Evolutionary conservation across 2,797 vertebrate species (phyloP).

Genomic region (Rhinella marina): DNA sequence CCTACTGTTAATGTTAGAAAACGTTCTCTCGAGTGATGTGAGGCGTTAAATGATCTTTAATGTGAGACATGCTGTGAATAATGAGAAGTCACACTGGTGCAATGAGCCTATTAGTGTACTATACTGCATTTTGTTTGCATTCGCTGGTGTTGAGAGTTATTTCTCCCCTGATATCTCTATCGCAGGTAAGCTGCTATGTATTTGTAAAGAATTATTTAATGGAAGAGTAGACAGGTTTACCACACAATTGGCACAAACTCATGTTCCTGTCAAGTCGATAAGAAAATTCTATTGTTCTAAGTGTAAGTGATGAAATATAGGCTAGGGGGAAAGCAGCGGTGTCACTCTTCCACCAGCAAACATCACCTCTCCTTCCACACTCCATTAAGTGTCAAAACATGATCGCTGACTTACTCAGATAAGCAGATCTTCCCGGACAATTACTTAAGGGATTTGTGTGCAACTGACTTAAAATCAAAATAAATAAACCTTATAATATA

Average conservation of each 20-base stretch:
- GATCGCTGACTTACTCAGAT: conserved; percentile 38
- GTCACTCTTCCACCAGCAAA: conserved; percentile 32
- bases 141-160: conserved; percentile 33
- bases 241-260: conserved; percentile 50
- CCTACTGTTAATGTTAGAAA: conserved; percentile 38
- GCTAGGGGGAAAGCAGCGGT: conserved; percentile 25
- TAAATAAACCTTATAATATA: not conserved
- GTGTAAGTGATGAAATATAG: conserved; percentile 47
- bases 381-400: conserved; percentile 41
- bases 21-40: conserved; percentile 39
- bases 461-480: not conserved
- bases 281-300: conserved; percentile 54
- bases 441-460: conserved; percentile 7
- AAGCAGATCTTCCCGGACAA: conserved; percentile 14
- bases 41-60: conserved; percentile 48
- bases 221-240: conserved; percentile 51
- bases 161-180: conserved; percentile 43
- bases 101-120: conserved; percentile 32
- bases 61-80: conserved; percentile 44
- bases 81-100: conserved; percentile 45
- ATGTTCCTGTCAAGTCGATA: conserved; percentile 52
- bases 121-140: conserved; percentile 29
- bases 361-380: conserved; percentile 46
- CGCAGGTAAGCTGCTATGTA: conserved; percentile 25
- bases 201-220: conserved; percentile 54